Percentiles rank a stretch among this genome's conserved stretches.
Evolutionary conservation across 2,113 vertebrate genomes (phyloP).

Genomic region (Bungarus multicinctus): DNA sequence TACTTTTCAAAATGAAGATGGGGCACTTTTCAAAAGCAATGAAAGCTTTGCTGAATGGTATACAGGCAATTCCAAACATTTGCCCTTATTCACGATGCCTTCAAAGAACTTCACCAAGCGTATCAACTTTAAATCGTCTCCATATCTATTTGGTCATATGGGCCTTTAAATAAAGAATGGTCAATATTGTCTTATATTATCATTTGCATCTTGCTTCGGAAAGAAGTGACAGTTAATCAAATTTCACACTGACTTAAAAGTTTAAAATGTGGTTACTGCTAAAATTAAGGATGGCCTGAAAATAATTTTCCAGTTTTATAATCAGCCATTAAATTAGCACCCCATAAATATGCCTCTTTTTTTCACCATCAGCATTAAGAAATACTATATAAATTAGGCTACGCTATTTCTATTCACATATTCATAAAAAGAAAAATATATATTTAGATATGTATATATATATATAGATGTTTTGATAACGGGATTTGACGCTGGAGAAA

Average conservation of each 20-base stretch:
- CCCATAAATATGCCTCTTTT: constrained; percentile 60
- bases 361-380: constrained; percentile 63
- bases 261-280: neutral
- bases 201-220: neutral
- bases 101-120: neutral
- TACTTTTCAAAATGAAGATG: constrained; percentile 28
- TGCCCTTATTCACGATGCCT: neutral
- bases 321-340: constrained; percentile 65
- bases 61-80: neutral
- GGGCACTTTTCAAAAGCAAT: neutral
- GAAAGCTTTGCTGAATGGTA: neutral
- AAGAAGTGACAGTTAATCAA: neutral
- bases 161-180: neutral
- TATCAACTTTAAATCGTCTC: neutral
- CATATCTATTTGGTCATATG: neutral
- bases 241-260: neutral
- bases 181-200: neutral
- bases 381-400: constrained; percentile 76
- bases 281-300: constrained; percentile 63
- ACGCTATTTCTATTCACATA: constrained; percentile 77
- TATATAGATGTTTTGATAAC: constrained; percentile 74
- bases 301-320: constrained; percentile 64
- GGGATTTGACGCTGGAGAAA: constrained; percentile 64
- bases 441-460: constrained; percentile 70
- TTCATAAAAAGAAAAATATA: constrained; percentile 71